Conservation (phyloP, 2,113 vertebrate species). For the Polypterus senegalus region DNA sequence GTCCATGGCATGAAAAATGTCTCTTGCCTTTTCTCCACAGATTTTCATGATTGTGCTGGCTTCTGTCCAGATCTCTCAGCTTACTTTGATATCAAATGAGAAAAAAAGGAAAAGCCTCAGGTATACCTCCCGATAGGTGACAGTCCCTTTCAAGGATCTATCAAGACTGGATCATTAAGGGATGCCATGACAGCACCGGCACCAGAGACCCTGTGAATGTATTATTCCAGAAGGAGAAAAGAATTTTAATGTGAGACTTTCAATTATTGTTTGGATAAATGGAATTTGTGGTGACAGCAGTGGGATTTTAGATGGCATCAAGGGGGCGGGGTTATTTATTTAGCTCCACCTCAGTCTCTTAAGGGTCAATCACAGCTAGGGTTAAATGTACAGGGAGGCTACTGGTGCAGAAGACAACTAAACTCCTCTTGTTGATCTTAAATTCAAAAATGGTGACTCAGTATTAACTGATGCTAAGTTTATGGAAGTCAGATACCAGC, state of each 20-base stretch:
- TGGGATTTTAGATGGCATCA: too few species aligned
- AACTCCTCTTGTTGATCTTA: too few species aligned
- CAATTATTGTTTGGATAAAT: too few species aligned
- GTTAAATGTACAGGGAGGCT: neutral
- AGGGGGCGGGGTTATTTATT: too few species aligned
- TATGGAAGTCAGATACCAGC: too few species aligned
- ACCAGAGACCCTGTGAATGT: neutral
- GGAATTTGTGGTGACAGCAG: too few species aligned
- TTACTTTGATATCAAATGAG: constrained; percentile 22
- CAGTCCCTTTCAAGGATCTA: neutral
- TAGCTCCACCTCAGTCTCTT: too few species aligned
- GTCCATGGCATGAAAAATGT: neutral
- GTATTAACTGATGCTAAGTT: too few species aligned
- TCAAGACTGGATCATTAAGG: neutral
- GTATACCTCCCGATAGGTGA: neutral
- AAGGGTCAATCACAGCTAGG: too few species aligned
- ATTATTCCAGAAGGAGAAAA: neutral
- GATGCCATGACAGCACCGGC: neutral
- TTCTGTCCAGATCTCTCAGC: constrained; percentile 28
- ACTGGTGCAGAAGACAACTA: neutral
- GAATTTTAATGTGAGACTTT: neutral
- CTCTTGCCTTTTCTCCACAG: constrained; percentile 21
- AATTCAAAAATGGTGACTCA: too few species aligned
- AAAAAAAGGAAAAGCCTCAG: constrained; percentile 3
- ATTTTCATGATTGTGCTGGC: constrained; percentile 31